These are phyloP conservation scores for Toxotes chatareus DNA, from an alignment of 2,113 vertebrate species.

Conservation along the genomic window DNA sequence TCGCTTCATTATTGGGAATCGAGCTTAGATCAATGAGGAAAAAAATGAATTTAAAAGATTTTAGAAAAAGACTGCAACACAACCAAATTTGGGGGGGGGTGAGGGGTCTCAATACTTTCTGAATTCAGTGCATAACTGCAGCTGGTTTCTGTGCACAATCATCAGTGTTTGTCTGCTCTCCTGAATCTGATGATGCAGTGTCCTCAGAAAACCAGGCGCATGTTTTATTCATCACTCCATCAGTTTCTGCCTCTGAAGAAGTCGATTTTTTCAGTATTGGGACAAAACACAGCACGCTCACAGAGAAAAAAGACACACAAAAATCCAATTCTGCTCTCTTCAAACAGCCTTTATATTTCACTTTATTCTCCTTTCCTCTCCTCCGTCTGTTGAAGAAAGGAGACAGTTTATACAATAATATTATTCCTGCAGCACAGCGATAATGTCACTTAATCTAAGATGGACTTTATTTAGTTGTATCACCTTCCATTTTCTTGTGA, in stretches of 20 bases:
- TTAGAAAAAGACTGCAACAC: too few relatives aligned
- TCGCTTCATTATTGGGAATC: too few relatives aligned
- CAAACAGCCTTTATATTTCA: background rate
- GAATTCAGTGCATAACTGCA: background rate
- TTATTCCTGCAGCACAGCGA: background rate
- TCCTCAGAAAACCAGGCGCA: conserved; percentile 20
- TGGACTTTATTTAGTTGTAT: background rate
- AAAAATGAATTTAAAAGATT: too few relatives aligned
- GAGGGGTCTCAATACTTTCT: too few relatives aligned
- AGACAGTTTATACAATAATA: background rate
- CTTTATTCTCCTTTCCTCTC: background rate
- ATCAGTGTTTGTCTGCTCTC: background rate
- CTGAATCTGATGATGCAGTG: conserved; percentile 5
- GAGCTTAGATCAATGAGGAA: too few relatives aligned
- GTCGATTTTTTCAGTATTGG: background rate
- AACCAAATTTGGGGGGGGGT: too few relatives aligned
- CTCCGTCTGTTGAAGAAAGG: background rate
- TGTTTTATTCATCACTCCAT: conserved; percentile 31
- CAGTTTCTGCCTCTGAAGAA: background rate
- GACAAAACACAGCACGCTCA: conserved; percentile 1
- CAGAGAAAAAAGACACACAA: background rate
- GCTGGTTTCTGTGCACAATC: background rate
- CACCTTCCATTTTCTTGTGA: too few relatives aligned
- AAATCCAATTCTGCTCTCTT: background rate
- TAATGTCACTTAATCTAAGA: background rate